Evolutionary conservation across 2,888 invertebrate genomes (phyloP), one percentile per base, ranked within the genome.

Genomic region (Griposia aprilina): DNA sequence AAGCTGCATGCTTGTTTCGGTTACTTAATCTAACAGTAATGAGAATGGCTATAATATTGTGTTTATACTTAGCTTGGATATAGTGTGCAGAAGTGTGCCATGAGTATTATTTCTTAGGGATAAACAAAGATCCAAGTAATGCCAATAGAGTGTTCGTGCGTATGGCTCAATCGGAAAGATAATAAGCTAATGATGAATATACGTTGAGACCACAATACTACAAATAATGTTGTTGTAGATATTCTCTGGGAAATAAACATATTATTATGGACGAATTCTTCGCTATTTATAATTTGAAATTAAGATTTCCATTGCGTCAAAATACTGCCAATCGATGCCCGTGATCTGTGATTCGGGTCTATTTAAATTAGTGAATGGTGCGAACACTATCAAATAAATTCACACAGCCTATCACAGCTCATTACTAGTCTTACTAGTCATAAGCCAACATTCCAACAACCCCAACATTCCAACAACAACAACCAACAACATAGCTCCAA

Each of bases 121-220:
- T 15, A 72, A 80, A 73, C 41, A 72, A 70, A 55, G 52, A 26
- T 66, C 62, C 55, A 71, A 50, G 17, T 50, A n/a, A 62, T 75
- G 52, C 62, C 67, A 76, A 76, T 71, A 76, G 50, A 62, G 30
- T 41, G 67, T 82, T 50, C 82, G 76, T 76, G 76, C 76, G 50
- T 71, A 13, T 13, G 10, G 57, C 15, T 67, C 57, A 62, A 36
- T 67, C 11, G 60, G 30, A 59, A 41, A 81, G 76, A 81, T 81
- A 76, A 62, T 70, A 41, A 81, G 76, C 82, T 81, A 76, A 62
- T 70, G 36, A 69, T 23, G 41, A 62, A 66, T 70, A 36, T 67
- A 30, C 65, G 36, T 66, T 66, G 26, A 66, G 30, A 66, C 8
- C 59, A 62, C n/a, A 73, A 52, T 57, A 65, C 17, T 59, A 68